phyloP scores from a whole-genome alignment of 2,888 invertebrate genomes.

The Caenorhabditis zanzibari region DNA sequence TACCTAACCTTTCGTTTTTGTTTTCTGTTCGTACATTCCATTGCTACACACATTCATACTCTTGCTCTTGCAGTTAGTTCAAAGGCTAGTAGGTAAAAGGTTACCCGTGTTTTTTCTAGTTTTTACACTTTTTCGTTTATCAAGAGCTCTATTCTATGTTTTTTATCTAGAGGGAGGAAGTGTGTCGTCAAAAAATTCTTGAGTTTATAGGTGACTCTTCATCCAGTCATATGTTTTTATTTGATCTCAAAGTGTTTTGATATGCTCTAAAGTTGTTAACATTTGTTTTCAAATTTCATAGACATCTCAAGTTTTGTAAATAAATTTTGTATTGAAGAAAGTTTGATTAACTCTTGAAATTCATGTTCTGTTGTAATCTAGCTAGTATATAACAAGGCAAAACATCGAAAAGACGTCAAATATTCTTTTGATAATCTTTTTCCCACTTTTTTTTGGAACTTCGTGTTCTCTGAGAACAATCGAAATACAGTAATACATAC shows the following conservation, averaged over 20 bases:
- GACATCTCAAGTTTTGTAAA: no score
- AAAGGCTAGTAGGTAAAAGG: conserved; percentile 31
- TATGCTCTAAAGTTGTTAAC: not conserved
- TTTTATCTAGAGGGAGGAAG: not conserved
- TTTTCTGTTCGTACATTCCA: conserved; percentile 10
- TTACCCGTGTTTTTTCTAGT: conserved; percentile 7
- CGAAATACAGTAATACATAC: not conserved
- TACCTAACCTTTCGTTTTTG: conserved; percentile 31
- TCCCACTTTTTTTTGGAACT: not conserved
- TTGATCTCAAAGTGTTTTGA: not conserved
- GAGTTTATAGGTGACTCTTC: not conserved
- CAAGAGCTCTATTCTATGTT: not conserved
- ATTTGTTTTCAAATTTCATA: no score
- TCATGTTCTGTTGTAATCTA: no score
- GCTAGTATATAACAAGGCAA: no score
- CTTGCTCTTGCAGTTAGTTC: conserved; percentile 34
- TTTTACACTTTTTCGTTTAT: conserved; percentile 41
- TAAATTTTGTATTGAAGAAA: no score
- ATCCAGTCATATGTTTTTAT: not conserved
- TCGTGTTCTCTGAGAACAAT: not conserved
- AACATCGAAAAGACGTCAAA: no score
- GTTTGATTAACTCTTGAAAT: no score
- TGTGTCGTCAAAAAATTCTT: not conserved
- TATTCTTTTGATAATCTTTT: not conserved
- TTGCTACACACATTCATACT: not conserved